phyloP scores from a whole-genome alignment of 2,888 invertebrate species.

The Liposcelis brunnea region DNA sequence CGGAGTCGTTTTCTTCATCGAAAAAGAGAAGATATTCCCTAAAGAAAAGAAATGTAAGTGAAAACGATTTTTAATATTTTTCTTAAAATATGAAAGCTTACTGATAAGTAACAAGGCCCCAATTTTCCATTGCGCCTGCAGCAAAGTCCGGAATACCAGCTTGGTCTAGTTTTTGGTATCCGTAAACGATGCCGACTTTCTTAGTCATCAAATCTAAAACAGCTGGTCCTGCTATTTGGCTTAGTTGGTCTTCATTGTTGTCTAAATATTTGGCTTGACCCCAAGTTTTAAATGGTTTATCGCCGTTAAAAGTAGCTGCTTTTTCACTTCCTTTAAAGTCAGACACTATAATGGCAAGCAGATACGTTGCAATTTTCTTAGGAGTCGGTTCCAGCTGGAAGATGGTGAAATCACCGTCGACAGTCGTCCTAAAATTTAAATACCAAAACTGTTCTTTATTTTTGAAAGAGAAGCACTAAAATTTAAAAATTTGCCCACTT shows the following conservation, averaged over 20 bases:
- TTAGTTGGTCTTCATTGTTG: background rate
- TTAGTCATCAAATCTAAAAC: background rate
- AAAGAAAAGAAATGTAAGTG: constrained; percentile 17
- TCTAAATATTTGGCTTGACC: background rate
- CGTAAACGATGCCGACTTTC: background rate
- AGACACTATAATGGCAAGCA: constrained; percentile 69
- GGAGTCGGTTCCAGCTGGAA: background rate
- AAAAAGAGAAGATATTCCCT: constrained; percentile 32
- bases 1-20: constrained; percentile 32
- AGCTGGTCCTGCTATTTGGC: constrained; percentile 1
- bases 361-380: constrained; percentile 45
- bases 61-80: no score
- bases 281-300: background rate
- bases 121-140: constrained; percentile 61
- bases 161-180: constrained; percentile 44
- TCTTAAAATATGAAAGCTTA: no score
- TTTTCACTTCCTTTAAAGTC: constrained; percentile 34
- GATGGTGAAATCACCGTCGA: no score
- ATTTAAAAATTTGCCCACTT: background rate
- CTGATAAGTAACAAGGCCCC: constrained; percentile 48
- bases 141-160: constrained; percentile 63
- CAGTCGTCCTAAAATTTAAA: no score
- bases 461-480: no score
- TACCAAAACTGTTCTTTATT: no score
- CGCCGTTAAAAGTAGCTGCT: constrained; percentile 11